These are phyloP conservation scores for Aleiodes testaceus DNA, from an alignment of 2,888 invertebrate genomes.

Conservation along the genomic window DNA sequence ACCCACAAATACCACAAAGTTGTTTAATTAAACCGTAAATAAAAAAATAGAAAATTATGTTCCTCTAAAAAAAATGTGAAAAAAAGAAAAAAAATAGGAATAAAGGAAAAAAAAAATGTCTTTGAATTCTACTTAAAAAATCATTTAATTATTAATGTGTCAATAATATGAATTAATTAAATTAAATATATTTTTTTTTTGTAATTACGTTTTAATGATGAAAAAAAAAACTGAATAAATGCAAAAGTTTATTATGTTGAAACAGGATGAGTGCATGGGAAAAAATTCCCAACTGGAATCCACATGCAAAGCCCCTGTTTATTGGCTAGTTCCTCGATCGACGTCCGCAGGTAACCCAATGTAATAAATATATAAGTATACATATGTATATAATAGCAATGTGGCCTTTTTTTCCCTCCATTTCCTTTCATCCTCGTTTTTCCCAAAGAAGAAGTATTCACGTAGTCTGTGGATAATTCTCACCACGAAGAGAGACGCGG, in stretches of 20 bases:
- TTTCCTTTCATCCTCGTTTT: slow-evolving; percentile 13
- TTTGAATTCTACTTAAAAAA: too few species aligned
- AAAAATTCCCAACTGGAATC: slow-evolving; percentile 24
- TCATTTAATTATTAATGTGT: too few species aligned
- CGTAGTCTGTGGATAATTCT: slow-evolving; percentile 23
- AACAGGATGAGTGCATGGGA: slow-evolving; percentile 22
- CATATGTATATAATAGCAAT: neutral
- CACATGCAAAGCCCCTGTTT: neutral
- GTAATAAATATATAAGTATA: slow-evolving; percentile 29
- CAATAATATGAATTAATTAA: too few species aligned
- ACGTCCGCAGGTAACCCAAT: slow-evolving; percentile 36
- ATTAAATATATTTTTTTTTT: too few species aligned
- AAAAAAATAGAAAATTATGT: too few species aligned
- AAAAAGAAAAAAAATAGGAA: too few species aligned
- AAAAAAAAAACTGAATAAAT: neutral
- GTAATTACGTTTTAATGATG: too few species aligned
- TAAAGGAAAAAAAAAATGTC: too few species aligned
- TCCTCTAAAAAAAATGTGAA: too few species aligned
- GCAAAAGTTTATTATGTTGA: slow-evolving; percentile 16
- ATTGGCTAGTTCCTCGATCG: slow-evolving; percentile 22
- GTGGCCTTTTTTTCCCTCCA: slow-evolving; percentile 38
- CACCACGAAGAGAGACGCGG: slow-evolving; percentile 35
- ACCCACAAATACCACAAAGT: too few species aligned
- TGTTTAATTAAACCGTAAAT: too few species aligned
- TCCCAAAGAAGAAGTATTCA: neutral